Evolutionary conservation across 2,888 invertebrate genomes (phyloP).

Genomic region (Thereva unica): DNA sequence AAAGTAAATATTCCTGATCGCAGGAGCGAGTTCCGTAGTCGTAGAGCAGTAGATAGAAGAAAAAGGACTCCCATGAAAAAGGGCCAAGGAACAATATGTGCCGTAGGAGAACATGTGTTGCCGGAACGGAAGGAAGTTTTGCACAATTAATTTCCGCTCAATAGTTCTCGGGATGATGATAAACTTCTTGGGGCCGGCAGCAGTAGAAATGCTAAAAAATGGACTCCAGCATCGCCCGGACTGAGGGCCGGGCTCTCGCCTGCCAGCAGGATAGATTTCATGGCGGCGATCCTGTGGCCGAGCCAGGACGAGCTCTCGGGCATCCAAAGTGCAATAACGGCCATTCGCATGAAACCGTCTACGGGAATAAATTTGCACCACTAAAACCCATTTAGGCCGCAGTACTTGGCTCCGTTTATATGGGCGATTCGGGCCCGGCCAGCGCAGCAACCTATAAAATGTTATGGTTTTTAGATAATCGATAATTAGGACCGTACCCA

Average conservation of each 20-base stretch:
- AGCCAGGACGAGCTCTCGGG: constrained; percentile 8
- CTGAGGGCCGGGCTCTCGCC: constrained; percentile 14
- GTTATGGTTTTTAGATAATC: constrained; percentile 34
- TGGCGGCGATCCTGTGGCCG: constrained; percentile 15
- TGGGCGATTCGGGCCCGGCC: constrained; percentile 10
- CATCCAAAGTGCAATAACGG: constrained; percentile 26
- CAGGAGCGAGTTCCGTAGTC: too few relatives aligned
- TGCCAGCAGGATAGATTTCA: constrained; percentile 10
- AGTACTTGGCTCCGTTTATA: constrained; percentile 14
- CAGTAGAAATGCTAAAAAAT: constrained; percentile 2
- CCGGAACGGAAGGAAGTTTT: constrained; percentile 26
- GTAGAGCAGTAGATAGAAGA: too few relatives aligned
- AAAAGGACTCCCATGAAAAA: too few relatives aligned
- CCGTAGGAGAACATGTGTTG: constrained; percentile 30
- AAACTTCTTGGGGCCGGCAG: constrained; percentile 14
- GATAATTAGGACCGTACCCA: constrained; percentile 23
- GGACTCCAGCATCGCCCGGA: constrained; percentile 8
- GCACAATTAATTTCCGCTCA: constrained; percentile 30
- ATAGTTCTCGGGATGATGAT: constrained; percentile 14
- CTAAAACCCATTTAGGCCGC: constrained; percentile 24
- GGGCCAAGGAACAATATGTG: background rate
- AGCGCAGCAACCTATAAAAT: constrained; percentile 11
- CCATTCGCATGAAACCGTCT: constrained; percentile 12
- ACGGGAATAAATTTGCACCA: constrained; percentile 32
- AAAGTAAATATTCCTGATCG: too few relatives aligned